Evolutionary conservation across 2,797 vertebrate genomes (phyloP).

Genomic region (Tragopan temminckii): DNA sequence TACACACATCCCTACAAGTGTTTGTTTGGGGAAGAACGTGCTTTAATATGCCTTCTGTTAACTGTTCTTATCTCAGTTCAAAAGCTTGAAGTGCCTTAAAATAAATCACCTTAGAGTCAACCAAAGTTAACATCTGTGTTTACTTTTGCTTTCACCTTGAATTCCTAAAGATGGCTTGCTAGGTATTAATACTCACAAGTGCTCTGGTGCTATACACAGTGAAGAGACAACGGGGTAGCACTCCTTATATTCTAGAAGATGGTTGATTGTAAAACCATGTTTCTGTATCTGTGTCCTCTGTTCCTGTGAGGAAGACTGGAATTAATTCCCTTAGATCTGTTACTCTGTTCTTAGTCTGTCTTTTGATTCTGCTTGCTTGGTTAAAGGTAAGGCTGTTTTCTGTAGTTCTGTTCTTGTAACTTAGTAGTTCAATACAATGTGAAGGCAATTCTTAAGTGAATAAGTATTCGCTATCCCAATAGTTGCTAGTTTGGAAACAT

Average conservation of each 20-base stretch:
- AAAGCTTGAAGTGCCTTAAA: slow-evolving; percentile 10
- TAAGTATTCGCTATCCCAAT: fast-evolving
- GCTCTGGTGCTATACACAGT: fast-evolving
- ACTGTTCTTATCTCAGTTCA: background rate
- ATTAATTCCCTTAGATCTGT: background rate
- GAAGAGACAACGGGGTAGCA: fast-evolving
- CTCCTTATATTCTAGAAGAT: background rate
- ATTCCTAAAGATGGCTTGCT: fast-evolving
- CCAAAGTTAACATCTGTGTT: background rate
- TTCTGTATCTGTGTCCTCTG: fast-evolving
- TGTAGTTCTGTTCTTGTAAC: background rate
- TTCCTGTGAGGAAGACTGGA: background rate
- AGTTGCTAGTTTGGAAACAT: background rate
- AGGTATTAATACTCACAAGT: fast-evolving
- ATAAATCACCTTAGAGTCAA: background rate
- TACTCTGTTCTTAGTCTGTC: background rate
- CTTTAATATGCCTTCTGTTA: background rate
- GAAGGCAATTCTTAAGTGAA: background rate
- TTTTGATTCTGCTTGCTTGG: background rate
- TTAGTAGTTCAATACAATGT: background rate
- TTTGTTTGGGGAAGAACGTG: background rate
- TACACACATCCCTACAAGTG: background rate
- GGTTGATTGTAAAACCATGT: background rate
- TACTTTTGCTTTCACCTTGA: background rate
- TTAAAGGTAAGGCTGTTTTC: background rate